Evolutionary conservation across 1,140 invertebrate genomes (phyloP), one percentile per base, ranked within the genome.

Genomic region (Drosophila chauvacae): DNA sequence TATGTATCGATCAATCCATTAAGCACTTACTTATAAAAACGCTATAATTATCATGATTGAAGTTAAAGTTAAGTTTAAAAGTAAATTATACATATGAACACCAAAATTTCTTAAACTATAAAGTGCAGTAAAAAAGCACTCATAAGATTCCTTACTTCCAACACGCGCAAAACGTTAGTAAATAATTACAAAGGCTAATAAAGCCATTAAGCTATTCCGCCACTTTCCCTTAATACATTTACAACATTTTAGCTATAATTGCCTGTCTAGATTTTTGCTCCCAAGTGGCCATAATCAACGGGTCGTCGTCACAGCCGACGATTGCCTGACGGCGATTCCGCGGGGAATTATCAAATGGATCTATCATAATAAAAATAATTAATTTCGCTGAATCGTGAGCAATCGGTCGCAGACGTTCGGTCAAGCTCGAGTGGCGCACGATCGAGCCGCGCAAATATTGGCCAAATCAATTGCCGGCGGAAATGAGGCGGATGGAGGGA

Each of bases 281-380:
- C 26, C 28, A 50, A 41, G 30, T 30, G 44, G 30, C 18, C 23
- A 70, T 59, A 68, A 70, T 72, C 69, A 71, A 37, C 30, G 37
- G 42, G 28, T 60, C 37, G 55, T 44, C 58, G 55, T 33, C 58
- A 37, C 51, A 44, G 61, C 7, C 51, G 4, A 35, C 30, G 20
- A 23, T 37, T 39, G 53, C 14, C 51, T 14, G 33, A 7, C 55
- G 61, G 55, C 60, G 61, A 64, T 64, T 60, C 61, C 55, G 4
- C 18, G 28, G 35, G 63, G 20, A 59, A 58, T 73, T 72, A 73
- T 73, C 70, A 47, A 72, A 51, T 60, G 70, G 33, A 73, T 73
- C 68, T 72, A 72, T 73, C 70, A 73, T 33, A 60, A 73, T 73
- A 72, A 73, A 72, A 73, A 73, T 73, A 73, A 73, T 73, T 73